Percentiles rank a stretch among this genome's conserved stretches.
Evolutionary conservation across 2,113 vertebrate species (phyloP).

Genomic region (Myiagra hebetior): DNA sequence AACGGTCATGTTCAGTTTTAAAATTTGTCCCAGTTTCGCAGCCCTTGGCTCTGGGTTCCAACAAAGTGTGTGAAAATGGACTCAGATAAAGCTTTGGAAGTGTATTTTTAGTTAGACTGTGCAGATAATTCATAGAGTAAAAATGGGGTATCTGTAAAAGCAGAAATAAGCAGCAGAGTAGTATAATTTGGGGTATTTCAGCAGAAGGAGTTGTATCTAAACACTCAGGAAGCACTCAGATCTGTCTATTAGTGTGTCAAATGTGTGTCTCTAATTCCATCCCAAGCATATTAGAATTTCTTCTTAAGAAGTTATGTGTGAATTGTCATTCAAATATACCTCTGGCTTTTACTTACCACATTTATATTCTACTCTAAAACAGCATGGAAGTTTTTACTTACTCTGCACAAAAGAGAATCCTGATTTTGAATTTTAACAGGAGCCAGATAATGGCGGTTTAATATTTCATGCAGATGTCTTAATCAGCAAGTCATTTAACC

Average conservation of each 20-base stretch:
- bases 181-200: neutral
- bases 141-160: neutral
- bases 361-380: neutral
- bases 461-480: neutral
- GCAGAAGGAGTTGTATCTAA: neutral
- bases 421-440: neutral
- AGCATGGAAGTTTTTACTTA: neutral
- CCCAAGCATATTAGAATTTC: neutral
- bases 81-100: neutral
- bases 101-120: conserved; percentile 2
- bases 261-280: neutral
- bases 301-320: neutral
- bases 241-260: neutral
- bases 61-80: neutral
- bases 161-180: neutral
- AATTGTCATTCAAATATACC: neutral
- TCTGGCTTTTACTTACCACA: neutral
- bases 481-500: conserved; percentile 16
- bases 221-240: neutral
- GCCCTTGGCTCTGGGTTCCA: neutral
- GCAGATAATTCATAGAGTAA: neutral
- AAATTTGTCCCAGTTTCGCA: conserved; percentile 17
- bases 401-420: neutral
- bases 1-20: neutral
- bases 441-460: neutral